These are phyloP conservation scores for Muscina levida DNA, from an alignment of 2,888 invertebrate genomes.

Conservation along the genomic window DNA sequence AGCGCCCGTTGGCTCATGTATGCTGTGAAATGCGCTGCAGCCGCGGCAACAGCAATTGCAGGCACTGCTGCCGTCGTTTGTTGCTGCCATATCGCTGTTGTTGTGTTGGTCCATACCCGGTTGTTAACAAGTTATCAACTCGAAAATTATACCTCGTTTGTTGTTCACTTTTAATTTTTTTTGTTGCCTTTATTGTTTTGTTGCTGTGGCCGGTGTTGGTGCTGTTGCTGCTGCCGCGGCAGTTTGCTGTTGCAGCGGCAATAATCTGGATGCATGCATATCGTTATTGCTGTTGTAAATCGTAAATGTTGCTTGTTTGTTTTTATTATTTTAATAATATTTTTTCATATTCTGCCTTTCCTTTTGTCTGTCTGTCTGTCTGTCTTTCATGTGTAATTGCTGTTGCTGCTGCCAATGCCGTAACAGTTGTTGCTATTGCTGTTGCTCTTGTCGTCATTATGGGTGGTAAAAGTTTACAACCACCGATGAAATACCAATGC, in stretches of 20 bases:
- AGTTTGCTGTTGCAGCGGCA: slow-evolving; percentile 24
- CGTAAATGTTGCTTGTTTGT: slow-evolving; percentile 62
- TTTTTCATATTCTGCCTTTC: slow-evolving; percentile 29
- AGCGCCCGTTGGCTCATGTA: slow-evolving; percentile 6
- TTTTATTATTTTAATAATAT: slow-evolving; percentile 65
- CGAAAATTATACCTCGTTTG: slow-evolving; percentile 65
- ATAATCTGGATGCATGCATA: slow-evolving; percentile 39
- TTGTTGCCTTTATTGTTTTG: slow-evolving; percentile 44
- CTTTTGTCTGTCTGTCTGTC: not conserved
- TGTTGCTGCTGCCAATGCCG: slow-evolving; percentile 19
- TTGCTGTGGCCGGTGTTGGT: slow-evolving; percentile 37
- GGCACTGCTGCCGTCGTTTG: slow-evolving; percentile 41
- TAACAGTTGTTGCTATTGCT: no score
- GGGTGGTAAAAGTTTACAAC: slow-evolving; percentile 62
- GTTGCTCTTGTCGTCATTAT: slow-evolving; percentile 52
- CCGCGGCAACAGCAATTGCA: slow-evolving; percentile 17
- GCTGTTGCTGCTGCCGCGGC: slow-evolving; percentile 27
- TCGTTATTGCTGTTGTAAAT: slow-evolving; percentile 52
- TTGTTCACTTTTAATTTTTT: slow-evolving; percentile 63
- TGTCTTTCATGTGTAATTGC: slow-evolving; percentile 27
- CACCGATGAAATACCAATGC: slow-evolving; percentile 40
- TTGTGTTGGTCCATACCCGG: slow-evolving; percentile 38
- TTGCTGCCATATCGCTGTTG: slow-evolving; percentile 28
- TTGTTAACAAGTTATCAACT: slow-evolving; percentile 65
- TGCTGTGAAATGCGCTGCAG: slow-evolving; percentile 23